Conservation (phyloP, 1,140 invertebrate genomes). For the Aphaenogaster floridana region DNA sequence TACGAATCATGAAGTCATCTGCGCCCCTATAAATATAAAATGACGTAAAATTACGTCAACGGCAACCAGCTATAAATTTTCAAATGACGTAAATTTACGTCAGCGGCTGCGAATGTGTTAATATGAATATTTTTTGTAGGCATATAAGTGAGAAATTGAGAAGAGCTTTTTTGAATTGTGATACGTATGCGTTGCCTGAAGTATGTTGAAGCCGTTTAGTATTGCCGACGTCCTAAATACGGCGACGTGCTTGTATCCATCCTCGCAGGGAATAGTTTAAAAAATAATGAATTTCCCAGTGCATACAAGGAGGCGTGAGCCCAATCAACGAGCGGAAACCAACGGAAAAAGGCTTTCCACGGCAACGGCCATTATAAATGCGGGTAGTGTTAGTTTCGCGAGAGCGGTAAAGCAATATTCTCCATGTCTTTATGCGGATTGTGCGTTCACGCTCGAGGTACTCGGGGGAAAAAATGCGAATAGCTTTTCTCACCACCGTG, state of each 20-base stretch:
- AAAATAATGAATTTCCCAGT: slow-evolving; percentile 56
- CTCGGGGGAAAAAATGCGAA: slow-evolving; percentile 21
- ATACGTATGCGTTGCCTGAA: no score
- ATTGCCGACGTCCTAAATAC: neutral
- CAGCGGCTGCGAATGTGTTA: no score
- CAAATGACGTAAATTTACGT: no score
- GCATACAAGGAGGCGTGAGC: slow-evolving; percentile 20
- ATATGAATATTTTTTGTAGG: neutral
- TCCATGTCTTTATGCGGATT: slow-evolving; percentile 58
- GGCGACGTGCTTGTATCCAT: neutral
- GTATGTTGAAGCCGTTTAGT: neutral
- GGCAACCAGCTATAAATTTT: no score
- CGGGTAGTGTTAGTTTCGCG: slow-evolving; percentile 28
- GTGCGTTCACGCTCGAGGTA: slow-evolving; percentile 67
- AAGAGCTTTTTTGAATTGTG: neutral
- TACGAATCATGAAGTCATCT: no score
- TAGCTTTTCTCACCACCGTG: slow-evolving; percentile 26
- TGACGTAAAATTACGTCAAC: no score
- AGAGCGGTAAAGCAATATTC: slow-evolving; percentile 70
- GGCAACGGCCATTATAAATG: slow-evolving; percentile 56
- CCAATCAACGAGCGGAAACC: slow-evolving; percentile 70
- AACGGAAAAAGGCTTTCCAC: slow-evolving; percentile 65
- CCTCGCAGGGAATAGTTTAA: slow-evolving; percentile 38
- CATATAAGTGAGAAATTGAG: neutral
- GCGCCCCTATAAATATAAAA: no score